Percentiles rank a stretch among this genome's conserved stretches.
Evolutionary conservation across 1,140 invertebrate species (phyloP).

Genomic region (Sitobion miscanthi): DNA sequence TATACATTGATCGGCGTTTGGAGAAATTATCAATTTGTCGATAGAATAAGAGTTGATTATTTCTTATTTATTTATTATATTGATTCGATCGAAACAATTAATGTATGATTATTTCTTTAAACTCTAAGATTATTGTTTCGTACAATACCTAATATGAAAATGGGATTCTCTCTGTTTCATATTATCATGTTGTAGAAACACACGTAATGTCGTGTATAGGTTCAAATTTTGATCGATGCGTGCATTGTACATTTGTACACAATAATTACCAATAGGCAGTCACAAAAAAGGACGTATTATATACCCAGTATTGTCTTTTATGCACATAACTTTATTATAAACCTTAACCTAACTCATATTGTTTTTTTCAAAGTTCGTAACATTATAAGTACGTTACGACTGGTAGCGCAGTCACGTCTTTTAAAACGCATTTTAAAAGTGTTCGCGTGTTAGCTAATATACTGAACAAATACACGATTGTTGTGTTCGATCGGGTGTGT

Average conservation of each 20-base stretch:
- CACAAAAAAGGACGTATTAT: background rate
- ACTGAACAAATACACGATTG: background rate
- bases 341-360: background rate
- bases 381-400: background rate
- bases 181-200: too few species aligned
- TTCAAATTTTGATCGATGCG: background rate
- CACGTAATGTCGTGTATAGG: too few species aligned
- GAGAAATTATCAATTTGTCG: background rate
- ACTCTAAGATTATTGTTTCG: background rate
- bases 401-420: background rate
- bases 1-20: background rate
- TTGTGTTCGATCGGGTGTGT: background rate
- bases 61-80: background rate
- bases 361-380: background rate
- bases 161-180: too few species aligned
- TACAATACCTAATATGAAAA: too few species aligned
- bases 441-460: background rate
- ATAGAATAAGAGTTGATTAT: background rate
- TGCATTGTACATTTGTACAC: background rate
- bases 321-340: background rate
- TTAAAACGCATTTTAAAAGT: background rate
- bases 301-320: background rate
- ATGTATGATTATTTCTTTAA: background rate
- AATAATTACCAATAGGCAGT: background rate
- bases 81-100: background rate